A percentile compares a stretch with the other conserved stretches of the same genome.
phyloP scores from a whole-genome alignment of 2,113 vertebrate genomes.

The Antigone vipio region DNA sequence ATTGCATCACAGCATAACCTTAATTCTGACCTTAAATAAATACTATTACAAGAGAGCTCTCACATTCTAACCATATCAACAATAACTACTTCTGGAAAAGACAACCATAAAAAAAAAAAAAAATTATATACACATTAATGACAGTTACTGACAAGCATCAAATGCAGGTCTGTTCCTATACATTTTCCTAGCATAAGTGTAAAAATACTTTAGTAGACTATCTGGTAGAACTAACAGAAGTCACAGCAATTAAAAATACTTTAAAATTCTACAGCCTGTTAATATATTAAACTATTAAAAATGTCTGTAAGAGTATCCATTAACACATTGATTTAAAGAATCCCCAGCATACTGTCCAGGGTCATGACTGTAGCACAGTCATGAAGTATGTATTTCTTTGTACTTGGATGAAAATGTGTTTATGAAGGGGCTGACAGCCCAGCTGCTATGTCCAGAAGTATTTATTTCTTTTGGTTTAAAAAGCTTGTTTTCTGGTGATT shows the following conservation, averaged over 20 bases:
- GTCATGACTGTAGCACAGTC: background rate
- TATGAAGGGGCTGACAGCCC: background rate
- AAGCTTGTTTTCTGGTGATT: background rate
- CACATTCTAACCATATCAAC: background rate
- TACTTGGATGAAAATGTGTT: background rate
- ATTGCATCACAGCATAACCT: background rate
- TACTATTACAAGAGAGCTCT: background rate
- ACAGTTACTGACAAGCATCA: background rate
- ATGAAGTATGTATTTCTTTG: background rate
- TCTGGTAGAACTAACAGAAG: background rate
- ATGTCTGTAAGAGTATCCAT: background rate
- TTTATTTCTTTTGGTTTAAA: background rate
- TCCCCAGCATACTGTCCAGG: background rate
- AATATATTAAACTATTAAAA: background rate
- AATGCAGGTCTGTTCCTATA: background rate
- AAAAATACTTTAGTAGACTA: background rate
- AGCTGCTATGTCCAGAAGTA: background rate
- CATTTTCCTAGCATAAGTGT: background rate
- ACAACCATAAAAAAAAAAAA: background rate
- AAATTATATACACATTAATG: background rate
- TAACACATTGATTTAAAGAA: background rate
- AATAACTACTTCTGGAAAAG: background rate
- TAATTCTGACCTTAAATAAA: conserved; percentile 9
- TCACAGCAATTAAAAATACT: background rate
- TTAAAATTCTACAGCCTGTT: background rate